Conservation (phyloP, 2,888 invertebrate genomes). For the Deilephila elpenor region DNA sequence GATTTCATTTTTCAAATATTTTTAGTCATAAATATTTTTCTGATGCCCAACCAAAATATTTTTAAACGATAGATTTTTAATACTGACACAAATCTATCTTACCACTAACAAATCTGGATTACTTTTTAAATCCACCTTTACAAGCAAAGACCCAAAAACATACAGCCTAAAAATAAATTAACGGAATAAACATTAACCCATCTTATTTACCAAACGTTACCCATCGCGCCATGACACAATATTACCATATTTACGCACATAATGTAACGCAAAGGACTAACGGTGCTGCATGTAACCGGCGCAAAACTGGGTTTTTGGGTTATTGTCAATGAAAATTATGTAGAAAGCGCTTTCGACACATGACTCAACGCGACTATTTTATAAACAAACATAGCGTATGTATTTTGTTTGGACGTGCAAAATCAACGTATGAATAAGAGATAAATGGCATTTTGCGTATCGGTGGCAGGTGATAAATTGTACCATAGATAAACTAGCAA, state of each 20-base stretch:
- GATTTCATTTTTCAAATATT: too few relatives aligned
- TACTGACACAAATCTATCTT: too few relatives aligned
- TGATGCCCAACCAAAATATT: too few relatives aligned
- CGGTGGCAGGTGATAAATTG: neutral
- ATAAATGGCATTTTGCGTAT: neutral
- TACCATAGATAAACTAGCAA: neutral
- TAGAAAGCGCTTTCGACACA: slow-evolving; percentile 27
- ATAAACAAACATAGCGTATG: slow-evolving; percentile 10
- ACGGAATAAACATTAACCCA: neutral
- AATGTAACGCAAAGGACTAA: slow-evolving; percentile 26
- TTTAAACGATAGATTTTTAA: too few relatives aligned
- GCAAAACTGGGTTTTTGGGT: slow-evolving; percentile 18
- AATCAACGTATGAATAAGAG: neutral
- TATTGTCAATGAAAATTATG: slow-evolving; percentile 24
- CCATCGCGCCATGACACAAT: slow-evolving; percentile 13
- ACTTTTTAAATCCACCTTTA: neutral
- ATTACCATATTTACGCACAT: slow-evolving; percentile 25
- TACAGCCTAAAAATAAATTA: neutral
- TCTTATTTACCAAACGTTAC: slow-evolving; percentile 1
- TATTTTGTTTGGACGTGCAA: neutral
- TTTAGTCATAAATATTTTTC: too few relatives aligned
- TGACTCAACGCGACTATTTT: slow-evolving; percentile 23
- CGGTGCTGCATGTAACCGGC: slow-evolving; percentile 24
- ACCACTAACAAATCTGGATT: too few relatives aligned
- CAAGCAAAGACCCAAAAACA: neutral